Evolutionary conservation across 2,113 vertebrate genomes (phyloP).

Genomic region (Chlorocebus sabaeus): DNA sequence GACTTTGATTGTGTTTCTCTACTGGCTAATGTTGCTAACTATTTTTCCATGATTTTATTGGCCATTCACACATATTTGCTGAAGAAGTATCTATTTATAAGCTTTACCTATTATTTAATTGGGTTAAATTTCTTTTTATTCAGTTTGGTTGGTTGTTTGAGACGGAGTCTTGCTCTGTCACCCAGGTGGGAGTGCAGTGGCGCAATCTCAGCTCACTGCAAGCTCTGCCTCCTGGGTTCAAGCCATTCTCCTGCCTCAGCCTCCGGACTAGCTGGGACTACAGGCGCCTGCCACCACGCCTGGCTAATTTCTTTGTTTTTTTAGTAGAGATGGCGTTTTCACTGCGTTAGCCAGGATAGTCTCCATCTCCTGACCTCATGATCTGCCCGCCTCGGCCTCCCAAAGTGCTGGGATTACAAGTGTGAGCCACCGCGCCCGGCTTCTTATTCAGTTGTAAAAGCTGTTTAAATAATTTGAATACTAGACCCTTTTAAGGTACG

Average conservation of each 20-base stretch:
- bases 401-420: no score
- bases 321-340: no score
- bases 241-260: no score
- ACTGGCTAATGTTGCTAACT: not conserved
- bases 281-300: accelerated
- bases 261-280: no score
- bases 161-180: accelerated
- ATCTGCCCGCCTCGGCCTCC: no score
- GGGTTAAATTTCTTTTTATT: not conserved
- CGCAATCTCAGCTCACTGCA: accelerated
- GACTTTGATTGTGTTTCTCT: not conserved
- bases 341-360: no score
- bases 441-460: not conserved
- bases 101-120: not conserved
- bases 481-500: not conserved
- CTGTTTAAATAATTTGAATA: not conserved
- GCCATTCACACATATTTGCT: not conserved
- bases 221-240: no score
- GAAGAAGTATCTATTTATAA: not conserved
- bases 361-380: no score
- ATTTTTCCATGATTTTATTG: not conserved
- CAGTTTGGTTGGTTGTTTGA: not conserved
- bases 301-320: no score
- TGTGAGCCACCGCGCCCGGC: accelerated
- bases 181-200: no score